Conservation (phyloP, 37 sponge, comb jelly and placozoan species). For the Diacarnus erythraeanus region DNA sequence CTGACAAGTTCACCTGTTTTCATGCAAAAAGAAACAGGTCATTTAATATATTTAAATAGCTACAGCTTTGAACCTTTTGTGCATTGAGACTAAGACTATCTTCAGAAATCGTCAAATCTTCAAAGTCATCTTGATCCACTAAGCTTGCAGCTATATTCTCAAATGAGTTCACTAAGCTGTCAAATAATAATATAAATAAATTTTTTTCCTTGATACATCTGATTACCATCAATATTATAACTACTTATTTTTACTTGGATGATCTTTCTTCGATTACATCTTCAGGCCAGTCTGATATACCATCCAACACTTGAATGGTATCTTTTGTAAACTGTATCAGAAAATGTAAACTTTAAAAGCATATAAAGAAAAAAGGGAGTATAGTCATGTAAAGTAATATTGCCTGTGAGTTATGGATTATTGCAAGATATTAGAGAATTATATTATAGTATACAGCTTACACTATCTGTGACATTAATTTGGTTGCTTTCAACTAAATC, state of each 20-base stretch:
- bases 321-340: constrained; percentile 37
- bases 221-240: no score
- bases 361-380: background rate
- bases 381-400: background rate
- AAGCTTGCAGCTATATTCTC: constrained; percentile 41
- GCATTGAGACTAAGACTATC: constrained; percentile 9
- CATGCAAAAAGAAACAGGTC: background rate
- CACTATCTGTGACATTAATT: constrained; percentile 12
- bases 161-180: constrained; percentile 38
- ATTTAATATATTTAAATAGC: background rate
- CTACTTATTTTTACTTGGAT: constrained; percentile 39
- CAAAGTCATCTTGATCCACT: constrained; percentile 24
- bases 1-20: background rate
- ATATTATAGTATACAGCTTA: background rate
- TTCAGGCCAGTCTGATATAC: constrained; percentile 42
- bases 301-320: constrained; percentile 20
- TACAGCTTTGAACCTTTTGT: constrained; percentile 23
- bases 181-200: background rate
- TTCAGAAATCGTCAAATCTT: background rate
- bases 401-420: background rate
- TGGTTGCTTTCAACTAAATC: background rate
- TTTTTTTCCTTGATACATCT: no score
- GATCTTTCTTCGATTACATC: constrained; percentile 17
- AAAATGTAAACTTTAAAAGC: no score
- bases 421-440: background rate